These are phyloP conservation scores for Sebastes minor DNA, from an alignment of 2,797 vertebrate species.

Conservation along the genomic window DNA sequence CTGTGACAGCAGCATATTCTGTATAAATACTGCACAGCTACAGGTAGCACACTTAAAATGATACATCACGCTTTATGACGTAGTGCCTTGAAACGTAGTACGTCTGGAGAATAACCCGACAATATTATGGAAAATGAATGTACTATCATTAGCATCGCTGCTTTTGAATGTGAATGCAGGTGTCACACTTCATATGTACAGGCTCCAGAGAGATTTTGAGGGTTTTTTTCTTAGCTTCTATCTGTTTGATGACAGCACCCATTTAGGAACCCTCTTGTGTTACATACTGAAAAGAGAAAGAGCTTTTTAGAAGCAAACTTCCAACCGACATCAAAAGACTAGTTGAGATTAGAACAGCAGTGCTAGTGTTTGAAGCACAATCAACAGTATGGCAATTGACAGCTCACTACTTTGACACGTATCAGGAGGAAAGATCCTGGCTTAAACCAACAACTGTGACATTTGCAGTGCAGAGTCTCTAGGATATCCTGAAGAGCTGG, in stretches of 20 bases:
- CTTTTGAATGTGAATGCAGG: too few species aligned
- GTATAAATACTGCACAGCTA: neutral
- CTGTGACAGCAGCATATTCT: neutral
- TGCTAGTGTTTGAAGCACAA: neutral
- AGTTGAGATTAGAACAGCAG: neutral
- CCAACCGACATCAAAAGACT: neutral
- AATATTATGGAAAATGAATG: too few species aligned
- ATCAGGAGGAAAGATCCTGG: slow-evolving; percentile 18
- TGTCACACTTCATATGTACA: neutral
- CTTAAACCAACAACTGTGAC: slow-evolving; percentile 47
- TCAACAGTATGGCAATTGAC: neutral
- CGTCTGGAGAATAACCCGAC: neutral
- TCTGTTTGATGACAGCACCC: neutral
- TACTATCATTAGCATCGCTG: too few species aligned
- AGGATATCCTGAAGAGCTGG: slow-evolving; percentile 38
- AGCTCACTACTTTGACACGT: neutral
- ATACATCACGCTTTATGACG: neutral
- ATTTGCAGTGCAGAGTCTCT: slow-evolving; percentile 29
- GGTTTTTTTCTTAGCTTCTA: neutral
- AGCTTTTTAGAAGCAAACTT: neutral
- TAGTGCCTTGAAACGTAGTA: neutral
- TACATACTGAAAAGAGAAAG: neutral
- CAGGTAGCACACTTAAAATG: rapidly evolving
- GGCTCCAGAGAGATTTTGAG: neutral
- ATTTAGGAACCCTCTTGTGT: neutral